phyloP scores from a whole-genome alignment of 1,140 invertebrate species.

The Hormaphis cornu region DNA sequence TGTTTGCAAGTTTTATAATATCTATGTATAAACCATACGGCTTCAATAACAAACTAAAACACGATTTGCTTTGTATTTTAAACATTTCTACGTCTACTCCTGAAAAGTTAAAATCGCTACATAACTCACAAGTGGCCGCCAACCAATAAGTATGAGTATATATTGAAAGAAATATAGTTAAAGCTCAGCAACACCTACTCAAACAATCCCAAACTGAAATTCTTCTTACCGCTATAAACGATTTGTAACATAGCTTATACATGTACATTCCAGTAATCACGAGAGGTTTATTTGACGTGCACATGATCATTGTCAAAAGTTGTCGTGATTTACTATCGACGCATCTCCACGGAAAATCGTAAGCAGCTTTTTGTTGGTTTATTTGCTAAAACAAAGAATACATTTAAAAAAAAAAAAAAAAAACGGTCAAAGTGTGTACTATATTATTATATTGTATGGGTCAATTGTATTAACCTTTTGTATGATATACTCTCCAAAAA shows the following conservation, averaged over 20 bases:
- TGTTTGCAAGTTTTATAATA: no score
- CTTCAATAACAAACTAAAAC: no score
- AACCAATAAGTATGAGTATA: background rate
- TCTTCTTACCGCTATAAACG: background rate
- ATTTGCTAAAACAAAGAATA: background rate
- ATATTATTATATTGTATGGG: background rate
- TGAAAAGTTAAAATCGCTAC: background rate
- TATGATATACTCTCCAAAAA: background rate
- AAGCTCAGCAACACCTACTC: background rate
- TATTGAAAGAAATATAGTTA: background rate
- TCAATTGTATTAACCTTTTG: background rate
- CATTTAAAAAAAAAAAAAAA: background rate
- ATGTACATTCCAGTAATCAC: background rate
- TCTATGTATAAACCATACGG: no score
- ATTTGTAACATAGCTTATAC: background rate
- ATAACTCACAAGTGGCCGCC: background rate
- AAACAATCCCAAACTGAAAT: no score
- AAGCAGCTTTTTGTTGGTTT: background rate
- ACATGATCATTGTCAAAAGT: background rate
- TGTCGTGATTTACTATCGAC: background rate
- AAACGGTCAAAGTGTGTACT: background rate
- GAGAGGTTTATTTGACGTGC: background rate
- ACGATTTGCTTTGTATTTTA: background rate
- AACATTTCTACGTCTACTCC: background rate
- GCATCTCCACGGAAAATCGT: background rate